These are phyloP conservation scores for Sympetrum striolatum DNA, from an alignment of 2,888 invertebrate species.

Conservation along the genomic window DNA sequence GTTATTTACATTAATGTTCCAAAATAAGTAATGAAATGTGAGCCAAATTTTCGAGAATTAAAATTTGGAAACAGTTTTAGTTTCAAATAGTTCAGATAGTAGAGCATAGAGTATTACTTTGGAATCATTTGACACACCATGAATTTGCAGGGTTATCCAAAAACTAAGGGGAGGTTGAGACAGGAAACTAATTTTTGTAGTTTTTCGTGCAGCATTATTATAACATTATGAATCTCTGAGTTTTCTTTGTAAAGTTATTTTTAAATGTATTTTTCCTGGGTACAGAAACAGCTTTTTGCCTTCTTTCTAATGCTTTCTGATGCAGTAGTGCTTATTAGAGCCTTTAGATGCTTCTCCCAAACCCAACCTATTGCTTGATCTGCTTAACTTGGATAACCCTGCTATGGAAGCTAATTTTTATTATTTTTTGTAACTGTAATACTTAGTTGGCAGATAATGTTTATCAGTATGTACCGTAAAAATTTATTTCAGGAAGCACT, in stretches of 20 bases:
- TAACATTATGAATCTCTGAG: neutral
- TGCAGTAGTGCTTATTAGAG: constrained; percentile 47
- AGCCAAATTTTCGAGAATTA: constrained; percentile 47
- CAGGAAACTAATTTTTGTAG: constrained; percentile 43
- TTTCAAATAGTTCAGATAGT: constrained; percentile 46
- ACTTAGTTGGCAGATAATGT: neutral
- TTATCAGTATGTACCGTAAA: neutral
- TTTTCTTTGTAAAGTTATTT: constrained; percentile 34
- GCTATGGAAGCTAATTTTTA: constrained; percentile 50
- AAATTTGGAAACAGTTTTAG: constrained; percentile 47
- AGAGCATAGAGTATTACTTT: constrained; percentile 61
- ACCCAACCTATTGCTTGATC: constrained; percentile 46
- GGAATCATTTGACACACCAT: constrained; percentile 63
- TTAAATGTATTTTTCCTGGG: constrained; percentile 46
- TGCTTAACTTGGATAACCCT: constrained; percentile 55
- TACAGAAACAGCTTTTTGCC: neutral
- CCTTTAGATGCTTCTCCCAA: constrained; percentile 49
- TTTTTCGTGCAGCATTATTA: neutral
- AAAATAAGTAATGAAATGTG: constrained; percentile 48
- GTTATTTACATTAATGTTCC: constrained; percentile 45
- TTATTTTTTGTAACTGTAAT: constrained; percentile 7
- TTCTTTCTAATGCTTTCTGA: constrained; percentile 20
- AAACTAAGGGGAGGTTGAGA: constrained; percentile 51
- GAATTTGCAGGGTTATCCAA: constrained; percentile 67
- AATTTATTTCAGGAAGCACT: constrained; percentile 7